Evolutionary conservation across 2,113 vertebrate genomes (phyloP), one percentile per base, ranked within the genome.

Genomic region (Hyaena hyaena): DNA sequence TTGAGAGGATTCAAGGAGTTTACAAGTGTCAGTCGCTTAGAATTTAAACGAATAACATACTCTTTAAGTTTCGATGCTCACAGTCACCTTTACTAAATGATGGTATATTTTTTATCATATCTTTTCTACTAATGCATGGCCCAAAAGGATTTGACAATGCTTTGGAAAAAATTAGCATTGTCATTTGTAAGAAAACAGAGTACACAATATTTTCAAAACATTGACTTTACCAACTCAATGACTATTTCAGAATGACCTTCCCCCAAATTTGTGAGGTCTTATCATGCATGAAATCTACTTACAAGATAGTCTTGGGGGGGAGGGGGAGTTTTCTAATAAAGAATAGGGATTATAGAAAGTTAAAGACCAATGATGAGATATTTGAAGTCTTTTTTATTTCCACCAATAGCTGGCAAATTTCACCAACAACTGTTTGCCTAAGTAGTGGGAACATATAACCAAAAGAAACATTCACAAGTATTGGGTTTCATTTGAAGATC

Each of bases 41-140:
- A 80, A 83, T 87, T 33, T 81, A 26, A 43, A 65, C 86, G 24
- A 93, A 50, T 96, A 68, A 16, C 11, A 65, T 48, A 45, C 50
- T 83, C 39, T 84, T 90, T 93, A 76, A 74, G 73, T 33, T 73
- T 97, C 45, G 82, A 53, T 80, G 76, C 35, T 84, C 71, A 45
- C 39, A 88, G 65, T 88, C 74, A 93, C 33, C 45, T 90, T 50
- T 88, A 61, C 84, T 80, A 88, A 84, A 87, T 88, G 9, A 66
- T n/a, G 33, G 39, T 79, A n/a, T 81, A 16, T 84, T 95, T 85
- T 84, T 94, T 85, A 89, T 95, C 61, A 84, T 81, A 71, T 55
- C 2, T 94, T n/a, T 28, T 84, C 69, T 95, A 90, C 48, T 43
- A 84, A 94, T 39, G 1, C 68, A 81, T 88, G 58, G 94, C n/a